Base-by-base conservation (phyloP, 2,113 vertebrate species). In the Pygoscelis antarcticus region DNA sequence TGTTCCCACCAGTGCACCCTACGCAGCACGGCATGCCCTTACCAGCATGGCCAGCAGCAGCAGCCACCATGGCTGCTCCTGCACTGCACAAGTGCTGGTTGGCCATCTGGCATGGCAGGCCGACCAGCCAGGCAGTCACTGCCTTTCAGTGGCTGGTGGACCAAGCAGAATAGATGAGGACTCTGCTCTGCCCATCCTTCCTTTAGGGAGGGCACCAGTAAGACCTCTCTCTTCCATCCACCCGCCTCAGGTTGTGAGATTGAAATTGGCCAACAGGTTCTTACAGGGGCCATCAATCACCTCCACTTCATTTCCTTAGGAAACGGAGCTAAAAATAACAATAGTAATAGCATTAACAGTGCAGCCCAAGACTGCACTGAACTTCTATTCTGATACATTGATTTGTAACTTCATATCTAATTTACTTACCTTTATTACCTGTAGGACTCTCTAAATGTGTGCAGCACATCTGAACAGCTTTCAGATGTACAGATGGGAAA, bases 391-490 rank as follows among this genome's bases (percentile, higher is more conserved):
- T 32, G 18, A 68, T 64, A 64, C 61, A 78, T 30, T 25, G 42
- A 66, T 90, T 49, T 60, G 27, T 66, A 87, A 51, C 42, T 90
- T 79, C 54, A 5, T 74, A 64, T n/a, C 44, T 83, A 72, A 91
- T 87, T 87, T 87, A 80, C 62, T 77, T 80, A 78, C 26, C 8
- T 38, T 86, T 94, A 87, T 83, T 92, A 75, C 61, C 47, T 87
- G 32, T 46, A 78, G 40, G 34, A 65, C 36, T 64, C 62, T 62
- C 42, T 72, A 55, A 97, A 71, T 0, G 0, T 5, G 22, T 36
- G 30, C 69, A 44, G 32, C 30, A 61, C 40, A 69, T 82, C 68
- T 91, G 61, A 93, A 86, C 22, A 51, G 74, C 16, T 87, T 94
- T 94, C 58, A 84, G 57, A 78, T 36, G 44, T 71, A 64, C 86